Conservation (phyloP, 1,140 invertebrate genomes). For the Aphelenchoides fujianensis region DNA sequence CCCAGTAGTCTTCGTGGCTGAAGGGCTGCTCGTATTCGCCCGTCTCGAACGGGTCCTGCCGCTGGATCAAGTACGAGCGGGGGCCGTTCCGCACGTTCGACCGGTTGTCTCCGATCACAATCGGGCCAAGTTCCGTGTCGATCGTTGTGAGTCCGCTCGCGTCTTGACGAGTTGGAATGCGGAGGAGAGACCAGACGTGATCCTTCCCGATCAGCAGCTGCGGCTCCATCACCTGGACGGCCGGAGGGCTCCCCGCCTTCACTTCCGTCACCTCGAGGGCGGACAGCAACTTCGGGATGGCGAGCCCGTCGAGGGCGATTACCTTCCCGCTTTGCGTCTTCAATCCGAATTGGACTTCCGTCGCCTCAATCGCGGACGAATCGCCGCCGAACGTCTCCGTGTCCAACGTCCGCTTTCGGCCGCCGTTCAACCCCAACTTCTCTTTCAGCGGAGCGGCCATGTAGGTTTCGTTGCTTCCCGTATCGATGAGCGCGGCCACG, state of each 20-base stretch:
- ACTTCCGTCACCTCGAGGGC: not conserved
- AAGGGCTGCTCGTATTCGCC: too few relatives aligned
- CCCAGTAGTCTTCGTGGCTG: not conserved
- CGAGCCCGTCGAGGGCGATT: not conserved
- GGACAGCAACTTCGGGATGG: not conserved
- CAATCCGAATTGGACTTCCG: not conserved
- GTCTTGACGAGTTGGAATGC: not conserved
- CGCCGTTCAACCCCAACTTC: not conserved
- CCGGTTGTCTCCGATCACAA: not conserved
- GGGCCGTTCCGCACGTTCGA: not conserved
- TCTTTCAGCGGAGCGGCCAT: not conserved
- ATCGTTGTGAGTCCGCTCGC: not conserved
- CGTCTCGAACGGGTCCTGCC: not conserved
- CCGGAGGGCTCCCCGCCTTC: not conserved
- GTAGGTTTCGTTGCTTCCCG: not conserved
- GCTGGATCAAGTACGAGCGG: not conserved
- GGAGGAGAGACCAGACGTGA: not conserved
- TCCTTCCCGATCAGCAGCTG: not conserved
- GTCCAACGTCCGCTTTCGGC: not conserved
- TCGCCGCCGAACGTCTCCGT: not conserved
- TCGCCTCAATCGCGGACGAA: not conserved
- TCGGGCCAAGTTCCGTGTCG: not conserved
- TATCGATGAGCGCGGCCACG: not conserved
- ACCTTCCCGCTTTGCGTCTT: not conserved
- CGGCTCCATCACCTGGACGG: not conserved